Base-by-base conservation (phyloP, 2,113 vertebrate genomes). In the Oncorhynchus keta region DNA sequence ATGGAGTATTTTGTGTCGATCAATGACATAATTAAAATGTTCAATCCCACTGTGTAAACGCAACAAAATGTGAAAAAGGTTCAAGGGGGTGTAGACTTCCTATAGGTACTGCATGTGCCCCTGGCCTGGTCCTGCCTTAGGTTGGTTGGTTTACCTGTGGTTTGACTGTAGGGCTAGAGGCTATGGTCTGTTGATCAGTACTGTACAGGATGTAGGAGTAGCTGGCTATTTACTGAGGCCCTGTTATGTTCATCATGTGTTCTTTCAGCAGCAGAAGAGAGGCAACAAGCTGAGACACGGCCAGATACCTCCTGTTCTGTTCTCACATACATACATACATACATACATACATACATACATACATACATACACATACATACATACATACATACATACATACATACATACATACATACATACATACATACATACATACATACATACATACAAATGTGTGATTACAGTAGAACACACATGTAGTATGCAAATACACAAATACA, bases 251-350 rank as follows among this genome's bases (percentile, higher is more conserved):
- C 68, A 75, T 66, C 26, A 69, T 76, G 72, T 80, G 68, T 66
- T 81, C 69, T 76, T 66, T 73, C 28, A 75, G 74, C 49, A 78
- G 76, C 74, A 71, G 61, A 70, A 59, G 61, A 20, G 45, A 30
- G 48, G 77, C 75, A 28, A 77, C 90, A 85, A 87, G 91, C 78
- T 48, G 24, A 30, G 80, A 87, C 91, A 88, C 0, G 87, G 89
- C 20, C 32, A 72, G 73, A 13, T 61, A 18, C 70, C 70, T 75
- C 75, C 68, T 71, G 69, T 49, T 26, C 74, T 79, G 70, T 55
- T 28, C 11, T 14, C 35, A 57, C 18, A 13, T 0, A 62, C 7
- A 57, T 35, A 78, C 30, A 73, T 2, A 39, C 22, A 22, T 30
- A 51, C 48, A 71, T 0, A 7, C 18, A 20, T n/a, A 20, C 14